These are phyloP conservation scores for Rhagoletis zephyria DNA, from an alignment of 1,140 invertebrate genomes.

Conservation along the genomic window DNA sequence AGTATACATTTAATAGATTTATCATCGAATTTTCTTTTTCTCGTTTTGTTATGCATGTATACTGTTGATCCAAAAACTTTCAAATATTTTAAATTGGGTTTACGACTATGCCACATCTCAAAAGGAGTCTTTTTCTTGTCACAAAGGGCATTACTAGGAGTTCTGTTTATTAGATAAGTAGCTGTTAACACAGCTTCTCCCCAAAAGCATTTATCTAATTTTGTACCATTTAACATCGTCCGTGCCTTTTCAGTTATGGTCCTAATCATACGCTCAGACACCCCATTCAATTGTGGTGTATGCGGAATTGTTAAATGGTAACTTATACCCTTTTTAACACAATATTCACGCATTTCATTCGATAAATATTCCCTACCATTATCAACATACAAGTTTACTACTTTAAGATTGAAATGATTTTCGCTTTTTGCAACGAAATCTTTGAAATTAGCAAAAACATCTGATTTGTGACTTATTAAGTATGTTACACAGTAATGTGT, in stretches of 20 bases:
- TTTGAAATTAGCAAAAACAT: conserved; percentile 70
- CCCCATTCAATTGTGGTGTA: conserved; percentile 75
- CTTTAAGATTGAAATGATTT: conserved; percentile 69
- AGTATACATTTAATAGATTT: conserved; percentile 72
- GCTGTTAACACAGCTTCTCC: conserved; percentile 71
- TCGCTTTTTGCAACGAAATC: conserved; percentile 68
- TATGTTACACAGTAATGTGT: conserved; percentile 59
- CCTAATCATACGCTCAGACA: conserved; percentile 74
- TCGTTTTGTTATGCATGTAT: conserved; percentile 72
- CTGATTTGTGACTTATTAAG: conserved; percentile 65
- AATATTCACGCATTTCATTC: conserved; percentile 68
- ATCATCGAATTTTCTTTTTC: conserved; percentile 72
- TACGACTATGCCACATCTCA: conserved; percentile 74
- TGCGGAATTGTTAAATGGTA: conserved; percentile 74
- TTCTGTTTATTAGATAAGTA: conserved; percentile 74
- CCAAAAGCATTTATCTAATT: conserved; percentile 67
- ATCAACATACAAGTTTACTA: conserved; percentile 66
- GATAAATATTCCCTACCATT: conserved; percentile 58
- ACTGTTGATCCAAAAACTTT: conserved; percentile 74
- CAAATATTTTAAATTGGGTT: conserved; percentile 73
- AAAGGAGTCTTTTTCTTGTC: conserved; percentile 70
- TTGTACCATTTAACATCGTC: conserved; percentile 68
- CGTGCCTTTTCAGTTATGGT: conserved; percentile 73
- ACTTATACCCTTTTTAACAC: conserved; percentile 72
- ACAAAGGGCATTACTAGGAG: conserved; percentile 70